These are phyloP conservation scores for Smithornis capensis DNA, from an alignment of 2,113 vertebrate species.

Conservation along the genomic window DNA sequence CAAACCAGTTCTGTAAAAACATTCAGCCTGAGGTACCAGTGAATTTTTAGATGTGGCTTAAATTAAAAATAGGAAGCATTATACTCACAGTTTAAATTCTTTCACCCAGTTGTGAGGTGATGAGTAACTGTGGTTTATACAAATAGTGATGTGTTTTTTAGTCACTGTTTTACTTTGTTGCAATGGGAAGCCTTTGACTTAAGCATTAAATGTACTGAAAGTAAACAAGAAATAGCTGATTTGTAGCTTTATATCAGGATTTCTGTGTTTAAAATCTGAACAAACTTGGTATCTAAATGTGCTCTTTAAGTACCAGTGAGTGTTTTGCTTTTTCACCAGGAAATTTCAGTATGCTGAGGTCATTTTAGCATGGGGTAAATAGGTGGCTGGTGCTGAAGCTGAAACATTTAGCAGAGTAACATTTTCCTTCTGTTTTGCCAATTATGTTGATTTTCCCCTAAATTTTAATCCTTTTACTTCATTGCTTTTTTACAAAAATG, in stretches of 20 bases:
- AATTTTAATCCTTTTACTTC: not conserved
- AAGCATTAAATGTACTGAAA: not conserved
- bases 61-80: not conserved
- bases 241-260: not conserved
- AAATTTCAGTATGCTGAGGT: constrained; percentile 39
- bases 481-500: not conserved
- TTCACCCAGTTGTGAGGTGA: not conserved
- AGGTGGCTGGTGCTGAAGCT: not conserved
- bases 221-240: not conserved
- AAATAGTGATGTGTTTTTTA: not conserved
- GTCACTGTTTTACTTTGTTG: not conserved
- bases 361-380: constrained; percentile 1
- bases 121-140: not conserved
- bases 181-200: not conserved
- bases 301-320: not conserved
- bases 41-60: not conserved
- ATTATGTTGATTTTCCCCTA: not conserved
- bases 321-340: constrained; percentile 10
- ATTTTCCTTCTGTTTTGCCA: constrained; percentile 11
- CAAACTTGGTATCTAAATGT: not conserved
- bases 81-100: not conserved
- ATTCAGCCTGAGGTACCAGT: not conserved
- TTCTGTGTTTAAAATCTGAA: not conserved
- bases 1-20: not conserved
- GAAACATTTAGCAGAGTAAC: not conserved